These are phyloP conservation scores for Sycobia sp. DNA, from an alignment of 1,140 invertebrate genomes.

Conservation along the genomic window DNA sequence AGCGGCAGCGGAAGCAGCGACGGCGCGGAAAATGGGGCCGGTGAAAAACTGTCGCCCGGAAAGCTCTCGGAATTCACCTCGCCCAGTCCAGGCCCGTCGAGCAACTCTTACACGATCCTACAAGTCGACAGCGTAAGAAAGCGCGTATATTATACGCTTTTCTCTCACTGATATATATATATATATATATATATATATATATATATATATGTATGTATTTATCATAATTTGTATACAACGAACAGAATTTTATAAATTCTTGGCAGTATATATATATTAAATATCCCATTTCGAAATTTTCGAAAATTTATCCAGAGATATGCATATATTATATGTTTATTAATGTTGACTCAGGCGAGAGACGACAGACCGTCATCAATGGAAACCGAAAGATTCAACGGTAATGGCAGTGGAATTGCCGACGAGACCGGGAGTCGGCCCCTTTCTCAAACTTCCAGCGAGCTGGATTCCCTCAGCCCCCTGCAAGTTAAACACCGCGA, in stretches of 20 bases:
- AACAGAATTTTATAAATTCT: no score
- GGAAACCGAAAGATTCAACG: constrained; percentile 57
- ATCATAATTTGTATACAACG: no score
- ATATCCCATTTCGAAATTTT: no score
- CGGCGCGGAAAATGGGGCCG: constrained; percentile 53
- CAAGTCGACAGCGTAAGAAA: constrained; percentile 54
- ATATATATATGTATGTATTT: no score
- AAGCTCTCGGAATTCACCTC: constrained; percentile 57
- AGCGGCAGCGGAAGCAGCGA: constrained; percentile 60
- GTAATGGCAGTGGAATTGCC: constrained; percentile 44
- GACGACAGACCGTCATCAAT: constrained; percentile 54
- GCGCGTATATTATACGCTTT: background rate
- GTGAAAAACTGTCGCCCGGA: constrained; percentile 56
- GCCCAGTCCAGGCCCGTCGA: constrained; percentile 56
- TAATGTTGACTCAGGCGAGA: constrained; percentile 46
- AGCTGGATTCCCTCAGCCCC: constrained; percentile 55
- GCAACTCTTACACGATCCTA: constrained; percentile 54
- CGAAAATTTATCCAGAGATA: no score
- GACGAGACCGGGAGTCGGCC: constrained; percentile 60
- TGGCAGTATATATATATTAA: no score
- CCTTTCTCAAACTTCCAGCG: constrained; percentile 65
- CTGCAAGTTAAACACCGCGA: constrained; percentile 57
- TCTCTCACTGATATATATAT: no score
- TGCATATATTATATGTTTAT: no score
- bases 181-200: no score